Base-by-base conservation (phyloP, 2,113 vertebrate genomes). In the Romanogobio albipinnatus region DNA sequence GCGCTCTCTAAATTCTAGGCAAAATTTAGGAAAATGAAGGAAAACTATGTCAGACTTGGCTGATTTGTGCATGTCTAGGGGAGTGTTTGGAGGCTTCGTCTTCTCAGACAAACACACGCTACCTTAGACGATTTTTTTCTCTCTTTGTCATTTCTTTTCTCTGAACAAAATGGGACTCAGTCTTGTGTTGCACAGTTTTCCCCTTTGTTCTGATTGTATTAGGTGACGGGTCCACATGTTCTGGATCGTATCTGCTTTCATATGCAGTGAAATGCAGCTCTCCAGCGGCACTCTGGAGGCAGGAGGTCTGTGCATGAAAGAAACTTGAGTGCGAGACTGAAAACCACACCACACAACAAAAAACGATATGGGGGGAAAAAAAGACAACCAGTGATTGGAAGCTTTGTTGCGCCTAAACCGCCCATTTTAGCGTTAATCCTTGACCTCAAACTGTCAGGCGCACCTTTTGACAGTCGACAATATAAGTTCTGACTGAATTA, bases 281-380 rank as follows among this genome's bases (percentile, higher is more conserved):
- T 84, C 13, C 10, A 19, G 73, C 53, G 51, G 58, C 62, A 51
- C 76, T 80, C 83, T 39, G 33, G 80, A 84, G 76, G 75, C 83
- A 49, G 24, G 70, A 84, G 73, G 43, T 53, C 70, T 33, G 43
- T 29, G 39, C 76, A 68, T 61, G 53, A 84, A 76, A 70, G 75
- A 87, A 81, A 88, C 84, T 61, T 73, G 77, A 83, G 81, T 53
- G 51, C 56, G 68, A 64, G 82, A 82, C 85, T 82, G 49, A 76
- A 86, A 86, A 64, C 49, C 70, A 62, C 81, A 81, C 47, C 68
- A 62, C 82, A 84, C 75, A 66, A 86, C 43, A 82, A 86, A 76
- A 68, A 78, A 75, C 49, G 13, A 59, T 75, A 79, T 79, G 10
- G 39, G 47, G 19, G 19, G 39, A 7, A 78, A 86, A 89, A 71